A percentile compares a stretch with the other conserved stretches of the same genome.
phyloP scores from a whole-genome alignment of 1,140 invertebrate genomes.

The Cyclina sinensis region DNA sequence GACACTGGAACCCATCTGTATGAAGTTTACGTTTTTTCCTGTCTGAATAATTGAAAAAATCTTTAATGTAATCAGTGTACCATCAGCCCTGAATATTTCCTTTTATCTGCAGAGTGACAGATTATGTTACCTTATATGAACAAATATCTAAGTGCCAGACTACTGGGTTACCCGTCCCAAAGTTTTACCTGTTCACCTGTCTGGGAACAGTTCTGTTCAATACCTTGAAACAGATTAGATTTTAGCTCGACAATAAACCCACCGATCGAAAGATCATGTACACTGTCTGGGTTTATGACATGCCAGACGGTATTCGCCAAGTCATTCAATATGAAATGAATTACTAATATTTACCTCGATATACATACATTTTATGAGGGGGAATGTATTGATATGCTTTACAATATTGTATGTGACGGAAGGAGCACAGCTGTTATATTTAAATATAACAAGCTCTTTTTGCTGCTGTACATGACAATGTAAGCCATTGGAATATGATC shows the following conservation, averaged over 20 bases:
- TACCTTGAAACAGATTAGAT: conserved; percentile 1
- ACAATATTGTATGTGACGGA: no score
- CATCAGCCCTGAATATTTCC: conserved; percentile 22
- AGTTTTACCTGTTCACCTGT: conserved; percentile 2
- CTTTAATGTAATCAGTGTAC: neutral
- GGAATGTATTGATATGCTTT: no score
- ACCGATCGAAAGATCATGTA: conserved; percentile 2
- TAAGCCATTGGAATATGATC: no score
- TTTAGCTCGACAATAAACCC: neutral
- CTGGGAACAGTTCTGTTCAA: neutral
- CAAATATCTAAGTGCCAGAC: neutral
- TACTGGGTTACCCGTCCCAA: conserved; percentile 9
- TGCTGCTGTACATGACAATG: no score
- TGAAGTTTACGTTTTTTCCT: neutral
- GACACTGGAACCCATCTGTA: neutral
- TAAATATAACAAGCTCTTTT: no score
- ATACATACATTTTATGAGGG: no score
- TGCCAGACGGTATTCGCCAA: neutral
- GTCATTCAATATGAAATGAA: conserved; percentile 1
- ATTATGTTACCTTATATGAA: conserved; percentile 8
- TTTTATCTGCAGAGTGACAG: conserved; percentile 8
- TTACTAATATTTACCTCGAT: neutral
- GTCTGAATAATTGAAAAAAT: conserved; percentile 33
- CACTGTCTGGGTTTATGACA: conserved; percentile 26
- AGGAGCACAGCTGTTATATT: no score